These are phyloP conservation scores for Caenorhabditis afra DNA, from an alignment of 2,888 invertebrate species.

Conservation along the genomic window DNA sequence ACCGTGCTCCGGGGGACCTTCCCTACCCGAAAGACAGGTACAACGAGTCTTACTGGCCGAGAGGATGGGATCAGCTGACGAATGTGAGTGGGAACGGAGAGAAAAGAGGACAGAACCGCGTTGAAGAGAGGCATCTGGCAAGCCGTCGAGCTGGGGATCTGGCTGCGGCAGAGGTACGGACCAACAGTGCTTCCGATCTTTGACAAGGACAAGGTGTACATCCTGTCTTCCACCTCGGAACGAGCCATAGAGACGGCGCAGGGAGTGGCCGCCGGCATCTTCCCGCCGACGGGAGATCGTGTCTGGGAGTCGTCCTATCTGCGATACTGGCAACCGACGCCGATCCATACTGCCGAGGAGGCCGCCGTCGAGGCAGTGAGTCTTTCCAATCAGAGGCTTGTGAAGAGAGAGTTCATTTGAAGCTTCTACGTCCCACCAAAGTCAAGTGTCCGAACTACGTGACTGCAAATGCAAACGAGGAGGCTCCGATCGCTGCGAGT, in stretches of 20 bases:
- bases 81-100: conserved; percentile 60
- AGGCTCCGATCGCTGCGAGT: conserved; percentile 28
- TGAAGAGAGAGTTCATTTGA: neutral
- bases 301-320: conserved; percentile 61
- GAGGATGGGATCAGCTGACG: conserved; percentile 76
- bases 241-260: conserved; percentile 87
- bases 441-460: conserved; percentile 63
- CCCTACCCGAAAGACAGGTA: conserved; percentile 74
- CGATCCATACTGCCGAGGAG: conserved; percentile 32
- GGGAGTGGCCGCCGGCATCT: conserved; percentile 88
- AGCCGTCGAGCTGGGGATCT: conserved; percentile 45
- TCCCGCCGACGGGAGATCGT: conserved; percentile 81
- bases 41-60: conserved; percentile 68
- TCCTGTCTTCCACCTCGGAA: conserved; percentile 81
- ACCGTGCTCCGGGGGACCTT: conserved; percentile 86
- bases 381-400: too few relatives aligned
- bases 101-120: neutral
- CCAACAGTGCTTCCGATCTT: conserved; percentile 28
- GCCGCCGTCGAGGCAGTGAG: conserved; percentile 18
- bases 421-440: conserved; percentile 69
- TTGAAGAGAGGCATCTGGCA: conserved; percentile 58
- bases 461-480: conserved; percentile 27
- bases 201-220: conserved; percentile 49
- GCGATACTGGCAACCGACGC: conserved; percentile 58
- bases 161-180: conserved; percentile 48